Conservation (phyloP, 2,888 invertebrate genomes). For the Plebejus melissa region DNA sequence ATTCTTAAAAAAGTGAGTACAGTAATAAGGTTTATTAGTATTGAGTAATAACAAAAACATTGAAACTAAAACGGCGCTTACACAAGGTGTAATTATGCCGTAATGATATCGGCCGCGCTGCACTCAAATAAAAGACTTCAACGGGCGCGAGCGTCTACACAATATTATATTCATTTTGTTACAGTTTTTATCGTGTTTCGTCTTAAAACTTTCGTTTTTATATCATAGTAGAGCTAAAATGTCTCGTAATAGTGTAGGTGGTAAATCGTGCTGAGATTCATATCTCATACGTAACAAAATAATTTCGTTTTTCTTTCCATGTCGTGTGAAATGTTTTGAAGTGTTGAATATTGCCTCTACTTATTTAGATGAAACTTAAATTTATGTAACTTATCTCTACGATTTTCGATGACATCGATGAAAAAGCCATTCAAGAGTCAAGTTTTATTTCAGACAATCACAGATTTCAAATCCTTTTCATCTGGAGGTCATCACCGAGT, state of each 20-base stretch:
- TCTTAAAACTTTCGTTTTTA: conserved; percentile 17
- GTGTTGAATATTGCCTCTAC: too few species aligned
- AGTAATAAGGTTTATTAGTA: background rate
- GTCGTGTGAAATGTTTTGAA: background rate
- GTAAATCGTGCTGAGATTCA: conserved; percentile 26
- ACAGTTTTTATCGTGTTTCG: conserved; percentile 18
- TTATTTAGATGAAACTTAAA: too few species aligned
- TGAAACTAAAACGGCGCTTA: conserved; percentile 15
- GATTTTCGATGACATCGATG: too few species aligned
- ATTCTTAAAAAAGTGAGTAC: background rate
- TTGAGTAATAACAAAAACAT: conserved; percentile 20
- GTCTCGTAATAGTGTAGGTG: conserved; percentile 32
- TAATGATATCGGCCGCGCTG: conserved; percentile 21
- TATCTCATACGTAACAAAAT: conserved; percentile 1
- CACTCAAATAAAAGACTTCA: conserved; percentile 36
- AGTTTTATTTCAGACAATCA: background rate
- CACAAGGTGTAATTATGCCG: conserved; percentile 20
- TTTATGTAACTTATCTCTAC: too few species aligned
- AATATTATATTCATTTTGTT: background rate
- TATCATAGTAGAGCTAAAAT: conserved; percentile 12
- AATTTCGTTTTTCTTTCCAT: conserved; percentile 2
- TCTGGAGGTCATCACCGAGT: background rate
- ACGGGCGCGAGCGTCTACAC: conserved; percentile 31
- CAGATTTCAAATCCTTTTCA: background rate
- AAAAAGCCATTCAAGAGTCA: too few species aligned